These are phyloP conservation scores for Meriones unguiculatus DNA, from an alignment of 2,113 vertebrate species.

Conservation along the genomic window DNA sequence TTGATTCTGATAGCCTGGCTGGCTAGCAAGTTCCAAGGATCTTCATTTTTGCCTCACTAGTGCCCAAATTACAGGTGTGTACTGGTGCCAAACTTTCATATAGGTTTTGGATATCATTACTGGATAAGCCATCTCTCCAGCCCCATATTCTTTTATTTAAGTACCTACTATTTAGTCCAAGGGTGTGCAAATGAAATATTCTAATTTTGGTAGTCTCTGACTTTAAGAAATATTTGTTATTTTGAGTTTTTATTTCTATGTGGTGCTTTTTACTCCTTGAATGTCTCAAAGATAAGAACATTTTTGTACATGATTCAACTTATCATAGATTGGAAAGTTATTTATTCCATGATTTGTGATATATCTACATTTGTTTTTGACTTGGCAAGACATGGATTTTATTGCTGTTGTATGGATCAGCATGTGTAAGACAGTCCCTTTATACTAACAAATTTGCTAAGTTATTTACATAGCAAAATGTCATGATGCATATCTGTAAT, in stretches of 20 bases:
- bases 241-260: slow-evolving; percentile 34
- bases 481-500: neutral
- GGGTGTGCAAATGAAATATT: neutral
- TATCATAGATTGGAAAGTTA: neutral
- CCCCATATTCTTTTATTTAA: neutral
- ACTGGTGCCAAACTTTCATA: neutral
- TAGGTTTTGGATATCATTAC: neutral
- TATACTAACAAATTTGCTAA: neutral
- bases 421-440: neutral
- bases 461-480: slow-evolving; percentile 35
- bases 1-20: neutral
- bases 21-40: neutral
- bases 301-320: slow-evolving; percentile 23
- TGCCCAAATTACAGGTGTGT: neutral
- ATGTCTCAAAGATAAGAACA: neutral
- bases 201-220: neutral
- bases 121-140: no score
- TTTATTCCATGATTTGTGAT: slow-evolving; percentile 1
- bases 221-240: neutral
- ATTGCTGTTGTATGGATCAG: slow-evolving; percentile 12
- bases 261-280: neutral
- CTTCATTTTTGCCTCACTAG: neutral
- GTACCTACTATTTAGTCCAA: neutral
- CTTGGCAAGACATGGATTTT: neutral
- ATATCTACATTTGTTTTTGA: neutral